phyloP scores from a whole-genome alignment of 2,113 vertebrate species.

The Dasyprocta punctata region DNA sequence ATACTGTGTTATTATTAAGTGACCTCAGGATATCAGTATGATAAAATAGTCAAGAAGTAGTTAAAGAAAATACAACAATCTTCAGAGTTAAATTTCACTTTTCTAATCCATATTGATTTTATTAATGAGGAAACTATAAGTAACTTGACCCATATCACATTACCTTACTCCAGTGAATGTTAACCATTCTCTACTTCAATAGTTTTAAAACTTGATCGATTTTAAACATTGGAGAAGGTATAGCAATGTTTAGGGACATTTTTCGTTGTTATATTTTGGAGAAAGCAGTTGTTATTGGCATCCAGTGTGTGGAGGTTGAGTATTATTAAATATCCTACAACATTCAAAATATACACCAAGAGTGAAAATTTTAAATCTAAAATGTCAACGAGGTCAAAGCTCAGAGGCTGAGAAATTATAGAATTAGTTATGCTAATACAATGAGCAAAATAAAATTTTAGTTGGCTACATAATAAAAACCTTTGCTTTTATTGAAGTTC shows the following conservation, averaged over 20 bases:
- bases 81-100: not conserved
- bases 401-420: not conserved
- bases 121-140: not conserved
- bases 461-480: not conserved
- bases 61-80: not conserved
- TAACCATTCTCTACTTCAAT: not conserved
- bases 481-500: not conserved
- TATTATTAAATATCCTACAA: not conserved
- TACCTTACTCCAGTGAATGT: not conserved
- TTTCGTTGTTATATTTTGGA: not conserved
- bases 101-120: not conserved
- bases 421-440: not conserved
- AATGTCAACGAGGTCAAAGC: not conserved
- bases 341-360: accelerated
- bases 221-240: not conserved
- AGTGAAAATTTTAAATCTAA: not conserved
- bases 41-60: not conserved
- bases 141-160: not conserved
- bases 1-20: not conserved
- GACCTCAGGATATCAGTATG: not conserved
- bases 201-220: not conserved
- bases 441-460: not conserved
- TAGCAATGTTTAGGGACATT: not conserved
- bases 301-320: not conserved
- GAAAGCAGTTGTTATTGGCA: not conserved